Conservation (phyloP, 2,113 vertebrate genomes). For the Scartelaos histophorus region DNA sequence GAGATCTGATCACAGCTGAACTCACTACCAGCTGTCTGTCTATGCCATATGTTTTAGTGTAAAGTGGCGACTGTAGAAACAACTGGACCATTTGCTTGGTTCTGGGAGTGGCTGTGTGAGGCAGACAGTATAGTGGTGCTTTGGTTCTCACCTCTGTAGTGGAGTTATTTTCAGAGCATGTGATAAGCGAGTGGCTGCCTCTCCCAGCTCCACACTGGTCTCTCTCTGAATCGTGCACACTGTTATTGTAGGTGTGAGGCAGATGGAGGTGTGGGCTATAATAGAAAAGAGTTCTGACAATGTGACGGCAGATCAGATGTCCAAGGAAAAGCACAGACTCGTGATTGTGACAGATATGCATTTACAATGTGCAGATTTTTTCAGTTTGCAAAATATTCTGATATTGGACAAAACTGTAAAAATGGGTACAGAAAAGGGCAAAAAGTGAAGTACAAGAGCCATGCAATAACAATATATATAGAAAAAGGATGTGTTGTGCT, state of each 20-base stretch:
- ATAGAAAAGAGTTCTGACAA: conserved; percentile 7
- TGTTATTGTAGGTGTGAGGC: conserved; percentile 41
- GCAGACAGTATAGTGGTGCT: conserved; percentile 45
- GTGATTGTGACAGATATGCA: not conserved
- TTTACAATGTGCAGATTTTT: not conserved
- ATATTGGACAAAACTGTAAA: not conserved
- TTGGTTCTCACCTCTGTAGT: conserved; percentile 57
- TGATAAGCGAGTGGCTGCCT: conserved; percentile 66
- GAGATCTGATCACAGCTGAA: too few relatives aligned
- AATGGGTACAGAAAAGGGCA: not conserved
- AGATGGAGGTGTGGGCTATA: conserved; percentile 10
- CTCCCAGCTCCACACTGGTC: conserved; percentile 55
- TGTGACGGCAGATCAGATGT: conserved; percentile 21
- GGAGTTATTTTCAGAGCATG: conserved; percentile 73
- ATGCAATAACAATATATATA: too few relatives aligned
- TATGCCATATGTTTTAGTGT: not conserved
- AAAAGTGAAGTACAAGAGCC: too few relatives aligned
- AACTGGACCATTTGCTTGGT: not conserved
- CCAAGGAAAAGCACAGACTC: not conserved
- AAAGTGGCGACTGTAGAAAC: not conserved
- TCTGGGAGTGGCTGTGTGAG: conserved; percentile 30
- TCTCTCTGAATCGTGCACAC: conserved; percentile 38
- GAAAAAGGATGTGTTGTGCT: too few relatives aligned
- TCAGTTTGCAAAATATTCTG: not conserved
- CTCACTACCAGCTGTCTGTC: too few relatives aligned